phyloP scores from a whole-genome alignment of 2,113 vertebrate species.

The Crypturellus undulatus region DNA sequence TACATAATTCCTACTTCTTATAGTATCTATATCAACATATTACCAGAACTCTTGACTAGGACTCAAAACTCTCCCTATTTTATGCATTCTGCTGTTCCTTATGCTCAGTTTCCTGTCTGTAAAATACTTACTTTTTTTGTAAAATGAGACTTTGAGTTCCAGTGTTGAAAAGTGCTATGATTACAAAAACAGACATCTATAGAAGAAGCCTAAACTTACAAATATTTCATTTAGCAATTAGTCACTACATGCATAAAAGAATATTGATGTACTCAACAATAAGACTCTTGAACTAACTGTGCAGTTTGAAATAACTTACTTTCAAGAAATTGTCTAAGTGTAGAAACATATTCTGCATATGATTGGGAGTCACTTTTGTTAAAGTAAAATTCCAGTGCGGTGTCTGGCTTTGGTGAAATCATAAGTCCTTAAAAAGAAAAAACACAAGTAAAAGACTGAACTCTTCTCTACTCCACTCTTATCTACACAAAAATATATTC shows the following conservation, averaged over 20 bases:
- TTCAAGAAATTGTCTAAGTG: constrained; percentile 84
- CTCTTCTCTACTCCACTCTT: neutral
- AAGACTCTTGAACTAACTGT: neutral
- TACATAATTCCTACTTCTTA: neutral
- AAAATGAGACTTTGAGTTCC: neutral
- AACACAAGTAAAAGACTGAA: constrained; percentile 19
- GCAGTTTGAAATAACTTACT: constrained; percentile 59
- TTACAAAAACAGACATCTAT: neutral
- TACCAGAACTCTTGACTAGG: neutral
- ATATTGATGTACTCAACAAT: neutral
- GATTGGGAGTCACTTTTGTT: constrained; percentile 77
- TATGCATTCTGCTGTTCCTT: neutral
- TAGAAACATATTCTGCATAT: constrained; percentile 79
- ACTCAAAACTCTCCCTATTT: neutral
- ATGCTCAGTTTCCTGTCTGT: neutral
- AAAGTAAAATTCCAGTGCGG: constrained; percentile 85
- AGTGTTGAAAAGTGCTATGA: neutral
- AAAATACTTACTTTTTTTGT: neutral
- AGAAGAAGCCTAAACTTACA: neutral
- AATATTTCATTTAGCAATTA: neutral
- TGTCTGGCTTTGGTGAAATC: constrained; percentile 87
- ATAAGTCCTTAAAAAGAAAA: constrained; percentile 85
- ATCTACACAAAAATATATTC: neutral
- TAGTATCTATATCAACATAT: neutral
- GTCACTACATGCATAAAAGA: neutral